These are phyloP conservation scores for Nipponacmea schrenckii DNA, from an alignment of 2,888 invertebrate genomes.

Conservation along the genomic window DNA sequence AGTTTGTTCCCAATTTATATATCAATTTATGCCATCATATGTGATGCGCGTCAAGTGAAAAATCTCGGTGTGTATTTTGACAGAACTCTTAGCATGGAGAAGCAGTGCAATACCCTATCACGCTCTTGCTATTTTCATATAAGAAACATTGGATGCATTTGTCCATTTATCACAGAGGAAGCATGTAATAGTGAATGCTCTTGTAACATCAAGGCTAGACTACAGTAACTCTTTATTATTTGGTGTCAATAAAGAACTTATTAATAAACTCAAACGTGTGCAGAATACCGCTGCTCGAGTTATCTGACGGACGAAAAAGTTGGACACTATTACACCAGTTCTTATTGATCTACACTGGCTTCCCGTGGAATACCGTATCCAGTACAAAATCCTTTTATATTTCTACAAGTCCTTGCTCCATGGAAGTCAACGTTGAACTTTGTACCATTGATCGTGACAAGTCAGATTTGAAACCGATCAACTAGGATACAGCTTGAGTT, in stretches of 20 bases:
- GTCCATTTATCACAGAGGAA: slow-evolving; percentile 1
- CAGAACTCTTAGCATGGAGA: too few species aligned
- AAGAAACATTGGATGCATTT: slow-evolving; percentile 16
- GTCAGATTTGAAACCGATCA: too few species aligned
- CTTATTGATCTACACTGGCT: slow-evolving; percentile 17
- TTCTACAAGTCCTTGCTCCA: slow-evolving; percentile 12
- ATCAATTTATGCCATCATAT: too few species aligned
- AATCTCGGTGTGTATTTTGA: too few species aligned
- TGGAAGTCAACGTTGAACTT: too few species aligned
- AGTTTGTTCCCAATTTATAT: too few species aligned
- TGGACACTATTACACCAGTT: slow-evolving; percentile 16
- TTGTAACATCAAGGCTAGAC: slow-evolving; percentile 9
- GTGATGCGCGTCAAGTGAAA: too few species aligned
- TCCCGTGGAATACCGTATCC: slow-evolving; percentile 3
- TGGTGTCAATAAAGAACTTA: neutral
- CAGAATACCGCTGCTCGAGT: slow-evolving; percentile 19
- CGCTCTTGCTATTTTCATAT: neutral
- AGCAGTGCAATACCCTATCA: too few species aligned
- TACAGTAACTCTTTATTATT: slow-evolving; percentile 14
- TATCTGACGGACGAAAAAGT: neutral
- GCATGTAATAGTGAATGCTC: slow-evolving; percentile 10
- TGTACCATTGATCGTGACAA: too few species aligned
- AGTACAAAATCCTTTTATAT: slow-evolving; percentile 14
- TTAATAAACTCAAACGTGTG: slow-evolving; percentile 5
- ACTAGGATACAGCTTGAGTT: too few species aligned